These are phyloP conservation scores for Bugulina stolonifera DNA, from an alignment of 2,888 invertebrate species.

Conservation along the genomic window DNA sequence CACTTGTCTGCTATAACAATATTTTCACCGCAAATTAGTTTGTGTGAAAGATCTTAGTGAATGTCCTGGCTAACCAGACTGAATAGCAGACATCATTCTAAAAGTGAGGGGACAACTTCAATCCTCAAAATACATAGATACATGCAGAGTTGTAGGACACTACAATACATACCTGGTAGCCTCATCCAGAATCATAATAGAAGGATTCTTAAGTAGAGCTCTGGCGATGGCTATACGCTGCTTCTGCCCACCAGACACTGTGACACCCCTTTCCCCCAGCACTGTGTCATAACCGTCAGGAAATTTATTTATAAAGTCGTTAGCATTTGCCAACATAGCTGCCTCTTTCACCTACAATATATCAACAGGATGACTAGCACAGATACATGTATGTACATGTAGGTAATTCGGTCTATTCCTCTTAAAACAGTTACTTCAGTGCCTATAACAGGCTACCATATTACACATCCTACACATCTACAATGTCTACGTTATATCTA, in stretches of 20 bases:
- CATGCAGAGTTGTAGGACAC: no score
- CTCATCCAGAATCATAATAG: constrained; percentile 71
- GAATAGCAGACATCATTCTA: constrained; percentile 20
- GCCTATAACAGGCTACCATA: no score
- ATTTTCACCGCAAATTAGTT: no score
- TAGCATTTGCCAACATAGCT: constrained; percentile 80
- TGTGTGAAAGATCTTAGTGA: no score
- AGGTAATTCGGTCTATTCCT: no score
- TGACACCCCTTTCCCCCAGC: constrained; percentile 79
- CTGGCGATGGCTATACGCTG: constrained; percentile 91
- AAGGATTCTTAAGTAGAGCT: constrained; percentile 83
- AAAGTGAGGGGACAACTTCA: neutral
- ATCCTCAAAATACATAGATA: no score
- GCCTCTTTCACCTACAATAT: constrained; percentile 69
- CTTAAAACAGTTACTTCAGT: no score
- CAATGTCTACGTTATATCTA: no score
- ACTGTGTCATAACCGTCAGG: constrained; percentile 75
- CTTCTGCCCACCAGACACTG: constrained; percentile 91
- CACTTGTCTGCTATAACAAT: no score
- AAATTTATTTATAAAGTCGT: constrained; percentile 77
- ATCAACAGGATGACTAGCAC: no score
- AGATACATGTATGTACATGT: no score
- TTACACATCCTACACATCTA: no score
- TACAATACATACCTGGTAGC: constrained; percentile 85
- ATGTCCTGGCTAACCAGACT: neutral